These are phyloP conservation scores for Eulemur macaco DNA, from an alignment of 2,113 vertebrate species.

Conservation along the genomic window DNA sequence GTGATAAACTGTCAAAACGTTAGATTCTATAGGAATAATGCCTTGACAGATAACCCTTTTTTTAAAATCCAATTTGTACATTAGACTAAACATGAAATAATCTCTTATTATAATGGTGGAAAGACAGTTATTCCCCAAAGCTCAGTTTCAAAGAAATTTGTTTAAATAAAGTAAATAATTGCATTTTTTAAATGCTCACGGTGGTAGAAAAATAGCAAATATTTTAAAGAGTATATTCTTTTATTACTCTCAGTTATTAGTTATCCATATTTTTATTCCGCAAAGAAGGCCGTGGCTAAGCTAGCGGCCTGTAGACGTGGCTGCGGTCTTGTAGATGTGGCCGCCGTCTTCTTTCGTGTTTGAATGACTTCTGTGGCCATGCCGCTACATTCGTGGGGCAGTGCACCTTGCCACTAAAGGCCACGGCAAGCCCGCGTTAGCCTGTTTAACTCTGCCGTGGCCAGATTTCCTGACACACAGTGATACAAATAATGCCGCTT, in stretches of 20 bases:
- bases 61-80: neutral
- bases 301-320: neutral
- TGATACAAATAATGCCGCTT: neutral
- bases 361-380: neutral
- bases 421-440: rapidly evolving
- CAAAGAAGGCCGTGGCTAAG: neutral
- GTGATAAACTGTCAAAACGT: neutral
- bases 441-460: rapidly evolving
- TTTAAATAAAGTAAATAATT: slow-evolving; percentile 45
- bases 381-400: rapidly evolving
- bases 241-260: neutral
- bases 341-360: rapidly evolving
- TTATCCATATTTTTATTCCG: neutral
- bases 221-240: neutral
- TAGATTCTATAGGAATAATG: neutral
- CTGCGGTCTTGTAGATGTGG: neutral
- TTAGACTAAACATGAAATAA: neutral
- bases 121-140: neutral
- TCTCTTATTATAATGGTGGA: neutral
- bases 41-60: neutral
- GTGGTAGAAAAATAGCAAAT: neutral
- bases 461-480: neutral
- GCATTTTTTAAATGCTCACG: neutral
- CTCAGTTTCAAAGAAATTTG: neutral
- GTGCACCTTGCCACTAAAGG: neutral